phyloP scores from a whole-genome alignment of 1,140 invertebrate species.

The Patella vulgata region DNA sequence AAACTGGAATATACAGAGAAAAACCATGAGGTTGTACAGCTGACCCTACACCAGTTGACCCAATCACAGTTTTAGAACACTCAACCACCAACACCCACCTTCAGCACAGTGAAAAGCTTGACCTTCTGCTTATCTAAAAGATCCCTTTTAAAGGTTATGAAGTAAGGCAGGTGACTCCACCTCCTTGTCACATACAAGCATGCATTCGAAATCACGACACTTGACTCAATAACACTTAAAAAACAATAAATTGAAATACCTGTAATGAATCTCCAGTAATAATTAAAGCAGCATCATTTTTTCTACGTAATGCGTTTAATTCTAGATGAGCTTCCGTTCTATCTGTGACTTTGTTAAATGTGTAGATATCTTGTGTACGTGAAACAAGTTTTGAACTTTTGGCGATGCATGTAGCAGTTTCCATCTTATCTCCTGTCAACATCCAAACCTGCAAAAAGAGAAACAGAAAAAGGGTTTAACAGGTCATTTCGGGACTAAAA shows the following conservation, averaged over 20 bases:
- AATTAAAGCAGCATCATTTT: slow-evolving; percentile 88
- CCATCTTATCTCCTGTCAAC: slow-evolving; percentile 98
- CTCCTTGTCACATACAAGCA: too few relatives aligned
- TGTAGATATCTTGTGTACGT: slow-evolving; percentile 78
- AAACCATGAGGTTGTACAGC: too few relatives aligned
- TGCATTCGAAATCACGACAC: too few relatives aligned
- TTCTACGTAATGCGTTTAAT: slow-evolving; percentile 87
- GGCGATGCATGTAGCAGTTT: slow-evolving; percentile 98
- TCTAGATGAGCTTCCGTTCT: slow-evolving; percentile 92
- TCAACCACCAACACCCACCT: too few relatives aligned
- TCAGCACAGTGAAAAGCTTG: neutral
- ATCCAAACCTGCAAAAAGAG: slow-evolving; percentile 86
- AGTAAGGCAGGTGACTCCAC: neutral
- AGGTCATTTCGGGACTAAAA: too few relatives aligned
- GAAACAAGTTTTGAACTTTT: slow-evolving; percentile 91
- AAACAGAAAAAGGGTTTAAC: too few relatives aligned
- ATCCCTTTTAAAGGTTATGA: neutral
- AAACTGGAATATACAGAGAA: too few relatives aligned
- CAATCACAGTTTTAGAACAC: too few relatives aligned
- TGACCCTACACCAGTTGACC: too few relatives aligned
- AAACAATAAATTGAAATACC: too few relatives aligned
- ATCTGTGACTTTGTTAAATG: slow-evolving; percentile 80
- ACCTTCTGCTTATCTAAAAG: neutral
- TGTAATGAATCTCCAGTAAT: slow-evolving; percentile 94
- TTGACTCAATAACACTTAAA: too few relatives aligned